Evolutionary conservation across 2,888 invertebrate genomes (phyloP).

Genomic region (Xanthostigma xanthostigma): DNA sequence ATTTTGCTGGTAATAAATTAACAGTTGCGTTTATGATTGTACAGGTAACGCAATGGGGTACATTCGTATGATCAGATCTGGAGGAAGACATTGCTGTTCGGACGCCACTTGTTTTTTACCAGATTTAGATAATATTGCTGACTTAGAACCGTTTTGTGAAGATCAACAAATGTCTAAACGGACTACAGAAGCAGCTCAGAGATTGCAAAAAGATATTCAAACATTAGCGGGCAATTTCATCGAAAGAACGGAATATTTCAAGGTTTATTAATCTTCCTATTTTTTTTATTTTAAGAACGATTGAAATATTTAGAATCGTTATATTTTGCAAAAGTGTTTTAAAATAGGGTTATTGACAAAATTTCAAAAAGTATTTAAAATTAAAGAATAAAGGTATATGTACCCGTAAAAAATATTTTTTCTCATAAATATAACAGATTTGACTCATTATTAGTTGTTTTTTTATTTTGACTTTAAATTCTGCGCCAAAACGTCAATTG

Average conservation of each 20-base stretch:
- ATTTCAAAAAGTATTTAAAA: no score
- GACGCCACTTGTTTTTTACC: conserved; percentile 84
- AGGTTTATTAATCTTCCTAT: conserved; percentile 24
- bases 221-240: conserved; percentile 72
- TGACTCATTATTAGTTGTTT: no score
- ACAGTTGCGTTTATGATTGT: neutral
- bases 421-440: no score
- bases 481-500: no score
- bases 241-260: conserved; percentile 78
- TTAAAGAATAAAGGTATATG: no score
- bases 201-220: conserved; percentile 61
- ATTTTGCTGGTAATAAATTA: conserved; percentile 5
- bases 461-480: no score
- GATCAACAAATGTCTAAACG: conserved; percentile 42
- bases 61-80: conserved; percentile 84
- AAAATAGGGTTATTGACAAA: no score
- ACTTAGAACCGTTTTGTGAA: conserved; percentile 42
- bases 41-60: conserved; percentile 85
- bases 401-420: no score
- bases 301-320: no score
- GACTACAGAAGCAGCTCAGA: conserved; percentile 49
- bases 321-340: no score
- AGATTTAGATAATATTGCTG: conserved; percentile 45
- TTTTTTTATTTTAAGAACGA: neutral
- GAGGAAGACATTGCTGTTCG: conserved; percentile 82